phyloP scores from a whole-genome alignment of 2,797 vertebrate species.

The Botia almorhae region DNA sequence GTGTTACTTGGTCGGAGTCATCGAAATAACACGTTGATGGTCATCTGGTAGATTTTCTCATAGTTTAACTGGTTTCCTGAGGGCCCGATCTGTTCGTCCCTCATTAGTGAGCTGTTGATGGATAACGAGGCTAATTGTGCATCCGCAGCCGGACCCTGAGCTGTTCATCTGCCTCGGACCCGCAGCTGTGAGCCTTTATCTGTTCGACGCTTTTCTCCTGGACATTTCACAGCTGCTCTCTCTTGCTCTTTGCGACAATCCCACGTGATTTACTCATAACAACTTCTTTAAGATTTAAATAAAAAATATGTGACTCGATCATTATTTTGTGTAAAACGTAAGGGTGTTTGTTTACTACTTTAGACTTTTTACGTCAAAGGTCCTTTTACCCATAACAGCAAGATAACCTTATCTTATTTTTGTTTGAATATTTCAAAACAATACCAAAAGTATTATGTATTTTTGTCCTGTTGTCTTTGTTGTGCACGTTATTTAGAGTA shows the following conservation, averaged over 20 bases:
- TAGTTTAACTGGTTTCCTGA: conserved; percentile 56
- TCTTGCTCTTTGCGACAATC: not conserved
- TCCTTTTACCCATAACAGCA: not conserved
- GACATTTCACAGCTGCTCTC: conserved; percentile 56
- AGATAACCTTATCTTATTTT: conserved; percentile 1
- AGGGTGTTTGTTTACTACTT: not conserved
- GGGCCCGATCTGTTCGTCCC: conserved; percentile 36
- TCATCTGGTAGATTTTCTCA: conserved; percentile 35
- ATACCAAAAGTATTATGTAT: not conserved
- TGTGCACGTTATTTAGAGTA: not conserved
- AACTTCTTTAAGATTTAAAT: not conserved
- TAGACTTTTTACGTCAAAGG: not conserved
- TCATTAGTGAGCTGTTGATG: conserved; percentile 63
- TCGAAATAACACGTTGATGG: too few relatives aligned
- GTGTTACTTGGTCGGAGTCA: too few relatives aligned
- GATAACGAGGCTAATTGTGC: conserved; percentile 59
- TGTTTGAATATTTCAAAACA: not conserved
- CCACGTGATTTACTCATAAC: conserved; percentile 13
- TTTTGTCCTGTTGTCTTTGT: not conserved
- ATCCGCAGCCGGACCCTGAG: conserved; percentile 43
- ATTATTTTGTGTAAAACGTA: not conserved
- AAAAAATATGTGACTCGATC: not conserved
- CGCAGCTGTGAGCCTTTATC: conserved; percentile 61
- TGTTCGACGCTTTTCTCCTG: conserved; percentile 21
- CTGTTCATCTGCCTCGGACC: conserved; percentile 51